Percentiles rank a stretch among this genome's conserved stretches.
These are phyloP conservation scores for Onchidella celtica DNA, from an alignment of 2,888 invertebrate genomes.

Conservation along the genomic window DNA sequence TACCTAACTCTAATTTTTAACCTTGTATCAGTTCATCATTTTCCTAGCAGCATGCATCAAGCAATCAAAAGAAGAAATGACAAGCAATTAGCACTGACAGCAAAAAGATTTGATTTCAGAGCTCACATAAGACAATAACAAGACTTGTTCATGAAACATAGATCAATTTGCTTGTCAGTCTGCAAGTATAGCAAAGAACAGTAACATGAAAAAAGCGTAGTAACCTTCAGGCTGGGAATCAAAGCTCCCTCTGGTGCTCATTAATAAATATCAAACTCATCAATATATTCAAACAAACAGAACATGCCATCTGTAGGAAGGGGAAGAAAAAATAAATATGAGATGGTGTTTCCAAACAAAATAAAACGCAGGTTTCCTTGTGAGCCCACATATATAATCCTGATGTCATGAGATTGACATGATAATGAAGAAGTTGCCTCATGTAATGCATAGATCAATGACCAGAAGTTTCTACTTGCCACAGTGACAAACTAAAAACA, in stretches of 20 bases:
- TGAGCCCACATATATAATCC: neutral
- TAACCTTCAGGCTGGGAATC: no score
- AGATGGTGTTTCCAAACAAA: slow-evolving; percentile 4
- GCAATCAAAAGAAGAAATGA: no score
- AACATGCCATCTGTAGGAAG: neutral
- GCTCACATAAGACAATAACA: neutral
- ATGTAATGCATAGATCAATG: neutral
- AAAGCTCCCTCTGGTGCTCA: neutral
- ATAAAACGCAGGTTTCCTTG: neutral
- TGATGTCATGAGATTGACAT: neutral
- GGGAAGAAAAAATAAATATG: neutral
- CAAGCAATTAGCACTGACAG: no score
- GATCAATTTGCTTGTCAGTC: no score
- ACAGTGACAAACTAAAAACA: neutral
- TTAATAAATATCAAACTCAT: neutral
- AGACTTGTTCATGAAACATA: no score
- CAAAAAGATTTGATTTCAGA: slow-evolving; percentile 8
- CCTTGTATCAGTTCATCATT: no score
- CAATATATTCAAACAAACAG: slow-evolving; percentile 8
- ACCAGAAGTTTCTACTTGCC: neutral
- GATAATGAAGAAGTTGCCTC: neutral
- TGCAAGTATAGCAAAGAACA: no score
- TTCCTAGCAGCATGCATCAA: no score
- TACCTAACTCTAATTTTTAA: no score
- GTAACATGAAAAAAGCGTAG: no score